Conservation (phyloP, 64 coral and sea anemone species). For the Cladopsammia gracilis region DNA sequence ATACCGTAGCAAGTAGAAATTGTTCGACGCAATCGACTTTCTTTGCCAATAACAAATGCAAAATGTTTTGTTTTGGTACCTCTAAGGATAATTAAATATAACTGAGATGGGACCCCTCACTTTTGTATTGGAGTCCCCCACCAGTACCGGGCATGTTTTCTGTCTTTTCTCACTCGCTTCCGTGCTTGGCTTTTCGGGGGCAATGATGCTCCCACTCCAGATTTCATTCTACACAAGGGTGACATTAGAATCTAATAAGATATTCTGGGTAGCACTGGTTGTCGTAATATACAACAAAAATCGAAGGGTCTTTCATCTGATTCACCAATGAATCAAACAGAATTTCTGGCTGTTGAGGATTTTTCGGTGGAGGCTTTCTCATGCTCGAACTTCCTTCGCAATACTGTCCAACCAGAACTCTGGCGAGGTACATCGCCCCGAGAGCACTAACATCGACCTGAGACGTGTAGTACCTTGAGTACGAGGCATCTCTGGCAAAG, state of each 20-base stretch:
- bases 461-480: slow-evolving; percentile 1
- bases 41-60: too few species aligned
- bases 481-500: slow-evolving; percentile 52
- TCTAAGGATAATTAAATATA: too few species aligned
- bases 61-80: too few species aligned
- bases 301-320: neutral
- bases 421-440: slow-evolving; percentile 44
- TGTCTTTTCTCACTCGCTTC: too few species aligned
- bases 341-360: neutral
- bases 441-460: neutral
- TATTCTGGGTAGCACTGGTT: slow-evolving; percentile 68
- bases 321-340: slow-evolving; percentile 43
- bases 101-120: too few species aligned
- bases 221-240: too few species aligned
- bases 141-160: too few species aligned
- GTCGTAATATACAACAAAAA: slow-evolving; percentile 69
- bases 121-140: too few species aligned
- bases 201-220: too few species aligned
- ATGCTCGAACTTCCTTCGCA: neutral
- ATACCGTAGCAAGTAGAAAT: too few species aligned
- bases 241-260: slow-evolving; percentile 9
- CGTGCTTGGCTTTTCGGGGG: too few species aligned
- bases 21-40: too few species aligned
- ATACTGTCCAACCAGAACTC: slow-evolving; percentile 52
- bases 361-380: slow-evolving; percentile 31